Base-by-base conservation (phyloP, 2,797 vertebrate genomes). In the Synanceia verrucosa region DNA sequence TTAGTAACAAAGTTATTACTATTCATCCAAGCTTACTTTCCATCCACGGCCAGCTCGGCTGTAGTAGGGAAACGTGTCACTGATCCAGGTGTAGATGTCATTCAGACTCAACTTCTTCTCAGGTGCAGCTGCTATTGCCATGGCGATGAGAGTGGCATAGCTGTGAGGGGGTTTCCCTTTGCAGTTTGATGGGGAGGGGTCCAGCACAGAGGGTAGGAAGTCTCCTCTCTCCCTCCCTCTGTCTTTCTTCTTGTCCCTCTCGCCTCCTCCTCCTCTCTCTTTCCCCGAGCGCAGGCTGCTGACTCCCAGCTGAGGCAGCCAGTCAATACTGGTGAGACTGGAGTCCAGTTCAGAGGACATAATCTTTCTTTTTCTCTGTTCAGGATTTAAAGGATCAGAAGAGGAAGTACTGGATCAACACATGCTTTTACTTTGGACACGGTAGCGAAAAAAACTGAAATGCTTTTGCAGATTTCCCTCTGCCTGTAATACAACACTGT, bases 41-140 rank as follows among this genome's bases (percentile, higher is more conserved):
- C 98, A 99, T 41, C 98, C 98, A n/a, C 97, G 95, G 65, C 97
- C 97, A 4, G 94, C 95, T 56, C 97, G 95, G 90, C 95, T 95
- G 86, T 99, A 99, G 81, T 97, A 97, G 2, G 98, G 97, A 73
- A 97, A 99, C n/a, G 95, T 96, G 80, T 98, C 95, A 21, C 97
- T 99, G 91, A 99, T 99, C 97, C 98, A 99, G 70, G 96, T 98
- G 91, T 99, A 99, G 84, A 99, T 99, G 91, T 99, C 97, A 44
- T 97, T 99, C 73, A 99, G 87, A 1, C 97, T 99, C 94, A 98
- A 93, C 91, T 97, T 97, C 93, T 94, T 96, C 87, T 95, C 96
- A 6, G 96, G 96, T 16, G 97, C 95, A 0, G 96, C 96, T 51
- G 95, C 95, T 91, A 99, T 99, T 46, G 97, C 97, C 70, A 98